Percentiles rank a stretch among this genome's conserved stretches.
phyloP scores from a whole-genome alignment of 2,113 vertebrate species.

The Arvicanthis niloticus region DNA sequence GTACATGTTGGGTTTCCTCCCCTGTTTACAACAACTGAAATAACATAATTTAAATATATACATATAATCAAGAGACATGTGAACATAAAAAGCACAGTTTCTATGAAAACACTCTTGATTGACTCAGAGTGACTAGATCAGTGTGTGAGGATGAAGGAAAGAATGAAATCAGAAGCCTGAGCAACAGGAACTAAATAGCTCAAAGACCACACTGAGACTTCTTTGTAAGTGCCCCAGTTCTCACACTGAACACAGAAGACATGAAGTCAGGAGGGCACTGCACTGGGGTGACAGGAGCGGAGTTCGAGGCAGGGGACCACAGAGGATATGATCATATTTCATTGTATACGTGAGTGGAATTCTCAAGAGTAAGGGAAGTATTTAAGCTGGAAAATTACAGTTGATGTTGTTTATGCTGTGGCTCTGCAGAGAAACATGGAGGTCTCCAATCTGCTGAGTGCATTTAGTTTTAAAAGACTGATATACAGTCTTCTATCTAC shows the following conservation, averaged over 20 bases:
- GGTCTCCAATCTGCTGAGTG: background rate
- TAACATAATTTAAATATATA: constrained; percentile 46
- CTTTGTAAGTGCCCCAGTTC: constrained; percentile 27
- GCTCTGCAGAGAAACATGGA: background rate
- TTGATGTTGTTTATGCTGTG: background rate
- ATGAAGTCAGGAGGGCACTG: background rate
- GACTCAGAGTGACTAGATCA: constrained; percentile 14
- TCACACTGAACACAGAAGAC: background rate
- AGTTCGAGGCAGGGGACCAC: background rate
- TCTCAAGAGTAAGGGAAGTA: background rate
- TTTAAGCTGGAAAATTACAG: background rate
- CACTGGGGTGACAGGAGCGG: background rate
- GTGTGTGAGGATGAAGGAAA: background rate
- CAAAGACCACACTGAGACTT: background rate
- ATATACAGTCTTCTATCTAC: background rate
- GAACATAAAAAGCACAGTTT: background rate
- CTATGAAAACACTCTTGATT: background rate
- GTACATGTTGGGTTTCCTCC: background rate
- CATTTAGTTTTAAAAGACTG: background rate
- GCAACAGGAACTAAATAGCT: background rate
- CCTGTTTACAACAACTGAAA: constrained; percentile 20
- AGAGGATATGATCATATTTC: background rate
- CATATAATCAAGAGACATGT: background rate
- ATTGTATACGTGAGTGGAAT: background rate
- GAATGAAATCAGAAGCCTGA: background rate